These are phyloP conservation scores for Scomberomorus guttatus DNA, from an alignment of 2,797 vertebrate species.

Conservation along the genomic window DNA sequence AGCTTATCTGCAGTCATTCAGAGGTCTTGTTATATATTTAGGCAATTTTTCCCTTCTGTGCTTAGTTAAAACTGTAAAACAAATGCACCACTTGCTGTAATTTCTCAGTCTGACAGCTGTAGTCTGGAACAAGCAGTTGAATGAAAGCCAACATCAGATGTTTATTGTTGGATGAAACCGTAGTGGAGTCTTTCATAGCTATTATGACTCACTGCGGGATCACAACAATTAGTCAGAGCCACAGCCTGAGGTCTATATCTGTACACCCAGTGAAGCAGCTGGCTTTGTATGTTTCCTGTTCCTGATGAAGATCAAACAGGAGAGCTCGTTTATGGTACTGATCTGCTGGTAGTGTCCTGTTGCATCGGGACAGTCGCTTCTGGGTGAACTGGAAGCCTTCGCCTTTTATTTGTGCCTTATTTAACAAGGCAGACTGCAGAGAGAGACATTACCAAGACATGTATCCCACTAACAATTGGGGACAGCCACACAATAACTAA, in stretches of 20 bases:
- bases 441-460: background rate
- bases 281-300: slow-evolving; percentile 8
- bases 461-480: slow-evolving; percentile 2
- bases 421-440: slow-evolving; percentile 17
- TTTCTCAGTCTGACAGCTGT: slow-evolving; percentile 29
- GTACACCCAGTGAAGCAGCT: slow-evolving; percentile 10
- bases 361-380: slow-evolving; percentile 29
- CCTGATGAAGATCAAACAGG: slow-evolving; percentile 44
- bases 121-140: slow-evolving; percentile 17
- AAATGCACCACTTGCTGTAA: slow-evolving; percentile 26
- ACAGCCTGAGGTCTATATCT: slow-evolving; percentile 44
- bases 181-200: slow-evolving; percentile 25
- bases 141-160: slow-evolving; percentile 38
- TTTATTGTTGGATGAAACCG: slow-evolving; percentile 37
- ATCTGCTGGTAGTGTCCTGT: slow-evolving; percentile 32
- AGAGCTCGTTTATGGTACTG: slow-evolving; percentile 8
- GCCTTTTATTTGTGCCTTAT: slow-evolving; percentile 13
- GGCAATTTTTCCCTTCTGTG: background rate
- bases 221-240: slow-evolving; percentile 50
- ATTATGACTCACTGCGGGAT: slow-evolving; percentile 48
- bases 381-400: slow-evolving; percentile 24
- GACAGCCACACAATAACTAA: background rate
- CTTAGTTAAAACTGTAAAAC: background rate
- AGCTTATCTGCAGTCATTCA: background rate
- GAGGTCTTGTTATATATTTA: background rate